A percentile compares a stretch with the other conserved stretches of the same genome.
Evolutionary conservation across 2,113 vertebrate genomes (phyloP).

Genomic region (Piprites chloris): DNA sequence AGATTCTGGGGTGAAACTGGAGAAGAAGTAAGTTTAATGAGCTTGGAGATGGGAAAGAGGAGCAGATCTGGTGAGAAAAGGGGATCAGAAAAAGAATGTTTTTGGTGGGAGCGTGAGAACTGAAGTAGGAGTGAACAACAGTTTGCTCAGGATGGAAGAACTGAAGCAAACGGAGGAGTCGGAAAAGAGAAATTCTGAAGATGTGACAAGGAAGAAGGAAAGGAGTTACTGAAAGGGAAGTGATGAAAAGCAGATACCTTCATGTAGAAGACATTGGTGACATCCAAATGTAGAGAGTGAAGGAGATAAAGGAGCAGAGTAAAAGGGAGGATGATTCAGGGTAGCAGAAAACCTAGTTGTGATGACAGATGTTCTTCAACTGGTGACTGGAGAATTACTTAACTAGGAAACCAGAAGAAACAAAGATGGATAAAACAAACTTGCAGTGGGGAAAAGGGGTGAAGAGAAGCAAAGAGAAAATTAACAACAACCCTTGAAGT

Average conservation of each 20-base stretch:
- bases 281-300: background rate
- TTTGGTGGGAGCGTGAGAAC: background rate
- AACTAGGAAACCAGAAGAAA: background rate
- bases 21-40: background rate
- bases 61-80: background rate
- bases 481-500: background rate
- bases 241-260: background rate
- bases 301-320: background rate
- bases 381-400: background rate
- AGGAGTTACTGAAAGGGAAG: background rate
- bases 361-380: background rate
- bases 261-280: background rate
- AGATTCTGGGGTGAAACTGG: background rate
- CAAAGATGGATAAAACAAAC: background rate
- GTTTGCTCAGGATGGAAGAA: background rate
- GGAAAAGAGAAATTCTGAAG: background rate
- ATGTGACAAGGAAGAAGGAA: background rate
- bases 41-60: background rate
- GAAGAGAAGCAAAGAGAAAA: background rate
- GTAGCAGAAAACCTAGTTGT: background rate
- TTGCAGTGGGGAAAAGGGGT: background rate
- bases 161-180: background rate
- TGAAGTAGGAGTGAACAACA: conserved; percentile 28
- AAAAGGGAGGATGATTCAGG: conserved; percentile 19
- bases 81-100: background rate